Base-by-base conservation (phyloP, 1,140 invertebrate genomes). In the Aculops lycopersici region DNA sequence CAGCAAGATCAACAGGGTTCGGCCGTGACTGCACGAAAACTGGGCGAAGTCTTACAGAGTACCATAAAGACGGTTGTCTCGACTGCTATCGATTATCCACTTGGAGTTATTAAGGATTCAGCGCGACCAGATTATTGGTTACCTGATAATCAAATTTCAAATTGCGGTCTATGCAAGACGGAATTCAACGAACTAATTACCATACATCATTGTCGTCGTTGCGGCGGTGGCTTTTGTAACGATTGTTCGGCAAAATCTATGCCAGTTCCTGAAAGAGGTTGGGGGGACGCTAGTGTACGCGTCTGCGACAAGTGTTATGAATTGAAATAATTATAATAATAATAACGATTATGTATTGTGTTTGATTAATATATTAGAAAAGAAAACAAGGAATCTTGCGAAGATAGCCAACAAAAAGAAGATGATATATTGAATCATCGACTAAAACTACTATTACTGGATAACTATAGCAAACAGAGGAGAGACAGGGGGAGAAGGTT, bases 71-170 rank as follows among this genome's bases (percentile, higher is more conserved):
- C 52, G 21, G 50, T 61, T 19, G 53, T 53, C 14, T 55, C 55
- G 17, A 31, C 24, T 8, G 53, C 54, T 16, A 50, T 61, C 36
- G 57, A 58, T 41, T 59, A 58, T 51, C 59, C 59, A 17, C 40
- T 60, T 15, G 51, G 49, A 49, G 21, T 36, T 37, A 68, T 78
- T 17, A 78, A 78, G 53, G 72, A 76, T 46, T 65, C 66, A 1
- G 72, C 68, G n/a, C 57, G 73, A 35, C 74, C 75, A 3, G 57
- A 64, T 1, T 80, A 80, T 52, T 80, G 75, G 75, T 64, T 71
- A 20, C 71, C 74, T 0, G 74, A 80, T 55, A 62, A 63, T 1
- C 63, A 73, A 48, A 64, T 72, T 14, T 61, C 55, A 3, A 53
- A 58, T 20, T 80, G 75, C 52, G 59, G 53, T 41, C 62, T 72